A percentile compares a stretch with the other conserved stretches of the same genome.
Conservation (phyloP, 2,888 invertebrate genomes). For the Ophion ellenae region DNA sequence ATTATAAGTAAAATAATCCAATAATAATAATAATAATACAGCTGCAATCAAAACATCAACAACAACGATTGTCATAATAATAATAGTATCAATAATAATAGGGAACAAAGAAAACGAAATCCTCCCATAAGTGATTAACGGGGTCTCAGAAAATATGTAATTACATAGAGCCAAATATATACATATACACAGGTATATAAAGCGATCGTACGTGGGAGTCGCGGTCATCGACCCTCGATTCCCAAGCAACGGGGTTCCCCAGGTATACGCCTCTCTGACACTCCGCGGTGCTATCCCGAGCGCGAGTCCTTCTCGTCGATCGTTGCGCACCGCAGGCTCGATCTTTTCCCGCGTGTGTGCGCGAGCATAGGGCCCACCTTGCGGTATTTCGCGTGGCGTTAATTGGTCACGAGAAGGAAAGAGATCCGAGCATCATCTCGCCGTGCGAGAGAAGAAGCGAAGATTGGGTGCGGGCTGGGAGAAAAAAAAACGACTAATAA, state of each 20-base stretch:
- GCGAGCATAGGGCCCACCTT: constrained; percentile 45
- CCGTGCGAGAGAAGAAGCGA: constrained; percentile 14
- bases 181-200: constrained; percentile 9
- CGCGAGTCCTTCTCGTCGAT: constrained; percentile 48
- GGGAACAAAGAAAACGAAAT: neutral
- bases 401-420: constrained; percentile 62
- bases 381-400: constrained; percentile 70
- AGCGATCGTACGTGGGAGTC: constrained; percentile 33
- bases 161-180: neutral
- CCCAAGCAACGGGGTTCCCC: constrained; percentile 63
- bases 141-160: constrained; percentile 44
- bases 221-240: constrained; percentile 62
- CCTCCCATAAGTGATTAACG: constrained; percentile 3
- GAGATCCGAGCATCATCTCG: constrained; percentile 3
- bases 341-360: constrained; percentile 47
- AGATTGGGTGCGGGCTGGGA: constrained; percentile 18
- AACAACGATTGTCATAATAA: too few species aligned
- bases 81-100: neutral
- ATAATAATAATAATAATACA: too few species aligned
- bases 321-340: constrained; percentile 3
- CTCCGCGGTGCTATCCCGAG: constrained; percentile 9
- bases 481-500: neutral
- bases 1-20: too few species aligned
- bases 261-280: constrained; percentile 29
- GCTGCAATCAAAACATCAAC: too few species aligned